phyloP scores from a whole-genome alignment of 1,140 invertebrate genomes.

The Drosophila funebris region DNA sequence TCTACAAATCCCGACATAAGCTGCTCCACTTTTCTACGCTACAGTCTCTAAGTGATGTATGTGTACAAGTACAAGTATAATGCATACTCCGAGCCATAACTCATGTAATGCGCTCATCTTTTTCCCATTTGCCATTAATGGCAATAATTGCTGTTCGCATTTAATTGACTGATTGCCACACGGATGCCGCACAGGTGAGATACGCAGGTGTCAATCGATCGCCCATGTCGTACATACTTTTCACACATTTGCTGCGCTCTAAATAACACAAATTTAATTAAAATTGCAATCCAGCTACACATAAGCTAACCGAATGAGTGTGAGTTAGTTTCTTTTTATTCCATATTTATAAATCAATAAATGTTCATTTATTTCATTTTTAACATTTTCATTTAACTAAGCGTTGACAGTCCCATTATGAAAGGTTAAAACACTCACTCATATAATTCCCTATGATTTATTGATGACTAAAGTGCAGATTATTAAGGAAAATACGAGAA shows the following conservation, averaged over 20 bases:
- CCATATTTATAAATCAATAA: conserved; percentile 21
- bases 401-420: conserved; percentile 28
- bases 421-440: conserved; percentile 21
- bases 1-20: neutral
- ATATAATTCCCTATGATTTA: conserved; percentile 69
- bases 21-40: conserved; percentile 1
- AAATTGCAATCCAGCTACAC: conserved; percentile 43
- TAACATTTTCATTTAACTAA: conserved; percentile 40
- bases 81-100: conserved; percentile 25
- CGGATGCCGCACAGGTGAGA: conserved; percentile 28
- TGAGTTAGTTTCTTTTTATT: neutral
- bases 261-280: conserved; percentile 79
- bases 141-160: conserved; percentile 54
- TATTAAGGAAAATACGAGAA: conserved; percentile 44
- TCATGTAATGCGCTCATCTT: conserved; percentile 54
- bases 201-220: conserved; percentile 53
- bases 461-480: conserved; percentile 59
- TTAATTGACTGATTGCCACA: conserved; percentile 73
- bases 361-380: conserved; percentile 33
- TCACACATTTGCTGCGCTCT: conserved; percentile 61
- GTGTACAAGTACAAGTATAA: neutral
- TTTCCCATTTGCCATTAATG: conserved; percentile 65
- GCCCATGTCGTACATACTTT: neutral
- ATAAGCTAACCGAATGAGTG: neutral
- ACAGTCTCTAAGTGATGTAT: neutral